These are phyloP conservation scores for Eospalax fontanierii DNA, from an alignment of 2,797 vertebrate genomes.

Conservation along the genomic window DNA sequence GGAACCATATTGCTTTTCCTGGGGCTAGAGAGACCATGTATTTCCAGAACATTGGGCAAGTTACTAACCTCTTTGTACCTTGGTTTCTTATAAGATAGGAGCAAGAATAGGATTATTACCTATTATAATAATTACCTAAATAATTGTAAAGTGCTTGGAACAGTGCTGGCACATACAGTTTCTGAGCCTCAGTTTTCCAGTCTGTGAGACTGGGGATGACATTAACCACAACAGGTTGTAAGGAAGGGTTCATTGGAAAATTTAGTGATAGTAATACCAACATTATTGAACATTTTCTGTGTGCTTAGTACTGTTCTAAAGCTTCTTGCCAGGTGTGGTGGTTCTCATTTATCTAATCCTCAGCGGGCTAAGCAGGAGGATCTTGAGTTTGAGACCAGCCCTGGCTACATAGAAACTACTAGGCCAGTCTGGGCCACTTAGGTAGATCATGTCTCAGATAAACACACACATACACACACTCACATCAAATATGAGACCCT, in stretches of 20 bases:
- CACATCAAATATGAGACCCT: background rate
- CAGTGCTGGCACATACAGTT: background rate
- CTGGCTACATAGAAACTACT: background rate
- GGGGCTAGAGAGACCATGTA: background rate
- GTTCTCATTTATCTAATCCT: background rate
- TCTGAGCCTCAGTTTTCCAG: background rate
- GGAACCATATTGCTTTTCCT: background rate
- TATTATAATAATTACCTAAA: slow-evolving; percentile 12
- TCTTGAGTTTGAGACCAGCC: background rate
- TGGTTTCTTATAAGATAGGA: background rate
- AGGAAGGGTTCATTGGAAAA: background rate
- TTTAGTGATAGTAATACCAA: background rate
- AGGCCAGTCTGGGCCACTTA: background rate
- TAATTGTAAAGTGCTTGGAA: background rate
- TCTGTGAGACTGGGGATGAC: background rate
- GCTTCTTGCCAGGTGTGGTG: background rate
- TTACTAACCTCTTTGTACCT: background rate
- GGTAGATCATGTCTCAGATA: background rate
- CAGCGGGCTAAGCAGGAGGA: background rate
- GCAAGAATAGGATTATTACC: background rate
- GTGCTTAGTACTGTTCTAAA: background rate
- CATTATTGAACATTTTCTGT: slow-evolving; percentile 9
- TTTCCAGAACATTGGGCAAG: background rate
- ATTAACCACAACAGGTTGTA: background rate
- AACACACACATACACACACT: background rate